Evolutionary conservation across 2,888 invertebrate genomes (phyloP).

Genomic region (Acutogordius australiensis): DNA sequence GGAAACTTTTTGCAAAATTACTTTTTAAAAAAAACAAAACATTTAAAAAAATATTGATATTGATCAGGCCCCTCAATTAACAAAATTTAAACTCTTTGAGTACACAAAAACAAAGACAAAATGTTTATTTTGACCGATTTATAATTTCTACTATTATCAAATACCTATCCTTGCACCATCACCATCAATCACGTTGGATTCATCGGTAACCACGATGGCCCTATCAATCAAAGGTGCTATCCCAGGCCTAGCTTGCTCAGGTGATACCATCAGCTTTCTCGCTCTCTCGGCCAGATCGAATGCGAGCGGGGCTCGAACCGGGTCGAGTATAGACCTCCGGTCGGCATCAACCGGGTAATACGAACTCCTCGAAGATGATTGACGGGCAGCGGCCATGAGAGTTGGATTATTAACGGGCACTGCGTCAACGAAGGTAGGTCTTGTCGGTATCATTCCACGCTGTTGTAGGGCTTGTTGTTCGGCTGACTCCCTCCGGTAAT

Average conservation of each 20-base stretch:
- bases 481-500: too few relatives aligned
- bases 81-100: too few relatives aligned
- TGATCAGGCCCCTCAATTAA: too few relatives aligned
- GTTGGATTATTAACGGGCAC: too few relatives aligned
- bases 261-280: background rate
- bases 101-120: too few relatives aligned
- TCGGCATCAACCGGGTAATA: background rate
- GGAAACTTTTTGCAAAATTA: background rate
- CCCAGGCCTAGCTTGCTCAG: background rate
- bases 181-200: background rate
- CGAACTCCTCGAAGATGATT: too few relatives aligned
- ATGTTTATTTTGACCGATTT: background rate
- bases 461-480: too few relatives aligned
- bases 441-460: too few relatives aligned
- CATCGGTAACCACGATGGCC: background rate
- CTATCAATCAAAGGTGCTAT: constrained; percentile 1
- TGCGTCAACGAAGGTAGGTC: too few relatives aligned
- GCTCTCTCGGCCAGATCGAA: background rate
- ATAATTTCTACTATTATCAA: background rate
- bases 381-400: too few relatives aligned
- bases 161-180: background rate
- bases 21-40: background rate
- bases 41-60: background rate
- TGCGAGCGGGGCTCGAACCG: background rate
- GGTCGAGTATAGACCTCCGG: background rate